Conservation (phyloP, 2,888 invertebrate species). For the Ormyrus labotus region DNA sequence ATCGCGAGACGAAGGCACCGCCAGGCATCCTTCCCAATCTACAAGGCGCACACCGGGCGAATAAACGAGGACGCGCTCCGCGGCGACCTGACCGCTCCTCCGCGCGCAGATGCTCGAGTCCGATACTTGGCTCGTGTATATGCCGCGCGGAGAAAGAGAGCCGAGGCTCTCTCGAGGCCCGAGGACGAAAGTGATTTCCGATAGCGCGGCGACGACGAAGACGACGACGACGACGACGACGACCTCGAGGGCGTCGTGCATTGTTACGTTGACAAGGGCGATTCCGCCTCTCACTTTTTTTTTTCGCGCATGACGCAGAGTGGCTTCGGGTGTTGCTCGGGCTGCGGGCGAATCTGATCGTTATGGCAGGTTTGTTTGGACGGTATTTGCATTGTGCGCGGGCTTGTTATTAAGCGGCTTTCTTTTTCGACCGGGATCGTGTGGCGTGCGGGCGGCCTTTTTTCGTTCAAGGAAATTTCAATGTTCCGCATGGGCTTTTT, state of each 20-base stretch:
- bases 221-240: not conserved
- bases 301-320: not conserved
- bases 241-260: slow-evolving; percentile 53
- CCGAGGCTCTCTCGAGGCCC: slow-evolving; percentile 10
- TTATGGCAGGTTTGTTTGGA: slow-evolving; percentile 31
- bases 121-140: too few species aligned
- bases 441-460: not conserved
- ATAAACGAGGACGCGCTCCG: too few species aligned
- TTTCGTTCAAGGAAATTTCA: too few species aligned
- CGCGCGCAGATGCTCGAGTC: too few species aligned
- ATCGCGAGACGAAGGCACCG: too few species aligned
- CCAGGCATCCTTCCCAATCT: too few species aligned
- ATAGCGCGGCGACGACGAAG: slow-evolving; percentile 21
- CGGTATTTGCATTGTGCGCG: not conserved
- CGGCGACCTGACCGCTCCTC: too few species aligned
- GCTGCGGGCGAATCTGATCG: slow-evolving; percentile 38
- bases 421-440: not conserved
- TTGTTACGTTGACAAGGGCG: slow-evolving; percentile 50
- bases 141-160: too few species aligned
- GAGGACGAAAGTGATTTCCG: slow-evolving; percentile 51
- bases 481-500: too few species aligned
- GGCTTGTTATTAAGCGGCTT: not conserved
- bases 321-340: not conserved
- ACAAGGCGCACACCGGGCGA: too few species aligned
- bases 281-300: slow-evolving; percentile 3